Base-by-base conservation (phyloP, 2,797 vertebrate genomes). In the Mormyrops attenuatus region DNA sequence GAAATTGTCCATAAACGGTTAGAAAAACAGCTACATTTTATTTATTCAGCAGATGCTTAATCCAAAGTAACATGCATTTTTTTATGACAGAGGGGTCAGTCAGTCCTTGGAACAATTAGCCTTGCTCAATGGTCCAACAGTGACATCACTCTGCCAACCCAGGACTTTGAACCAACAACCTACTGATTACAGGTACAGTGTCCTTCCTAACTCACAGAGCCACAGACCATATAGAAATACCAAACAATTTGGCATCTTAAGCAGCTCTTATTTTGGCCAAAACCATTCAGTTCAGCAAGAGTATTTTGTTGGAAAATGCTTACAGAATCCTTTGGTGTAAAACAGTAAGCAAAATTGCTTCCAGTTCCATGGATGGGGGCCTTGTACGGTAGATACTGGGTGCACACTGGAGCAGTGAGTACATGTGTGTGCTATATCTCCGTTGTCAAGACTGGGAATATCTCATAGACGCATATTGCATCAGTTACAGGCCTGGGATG, bases 291-390 rank as follows among this genome's bases (percentile, higher is more conserved):
- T n/a, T 89, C 91, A 91, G 91, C 91, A 88, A 89, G 93, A 93
- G 94, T 94, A 0, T 60, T 89, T 88, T 89, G 66, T 90, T 94
- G 91, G 93, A 93, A 89, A 94, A 92, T 93, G 92, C 92, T 95
- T 92, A 93, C 92, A 89, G 85, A 91, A 92, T 90, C 69, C 22
- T 84, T 94, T 90, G 88, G 93, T 92, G 92, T 93, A 93, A 93
- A 92, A 94, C 91, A 41, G 92, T 93, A 92, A 93, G 91, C 91
- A 91, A 87, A 89, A 87, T 87, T 90, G 84, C 90, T 90, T 92
- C 91, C 63, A 50, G 30, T 66, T 53, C 17, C 69, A 30, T 66
- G 34, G 13, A 60, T 90, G 92, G 53, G 90, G 89, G 91, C 91
- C 91, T 93, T 93, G 49, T 49, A 82, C 30, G 30, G 50, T 84